Evolutionary conservation across 2,113 vertebrate genomes (phyloP).

Genomic region (Mohoua ochrocephala): DNA sequence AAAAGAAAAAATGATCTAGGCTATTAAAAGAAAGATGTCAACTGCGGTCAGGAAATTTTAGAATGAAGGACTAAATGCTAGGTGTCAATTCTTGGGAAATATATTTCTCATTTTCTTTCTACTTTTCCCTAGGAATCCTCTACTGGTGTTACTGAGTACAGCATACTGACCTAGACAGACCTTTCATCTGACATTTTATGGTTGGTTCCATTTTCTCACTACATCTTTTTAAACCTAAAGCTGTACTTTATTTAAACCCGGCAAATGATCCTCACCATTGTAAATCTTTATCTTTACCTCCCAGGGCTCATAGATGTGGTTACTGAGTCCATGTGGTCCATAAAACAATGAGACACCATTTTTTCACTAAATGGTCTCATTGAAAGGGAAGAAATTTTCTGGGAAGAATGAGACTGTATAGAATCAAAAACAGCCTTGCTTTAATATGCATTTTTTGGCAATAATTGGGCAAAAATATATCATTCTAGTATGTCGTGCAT

Average conservation of each 20-base stretch:
- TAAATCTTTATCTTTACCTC: neutral
- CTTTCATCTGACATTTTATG: neutral
- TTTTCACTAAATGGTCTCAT: neutral
- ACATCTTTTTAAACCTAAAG: neutral
- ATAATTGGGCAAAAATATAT: neutral
- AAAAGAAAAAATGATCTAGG: neutral
- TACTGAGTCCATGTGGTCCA: neutral
- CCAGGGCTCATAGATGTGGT: neutral
- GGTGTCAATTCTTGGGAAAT: neutral
- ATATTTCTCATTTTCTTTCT: neutral
- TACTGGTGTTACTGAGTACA: neutral
- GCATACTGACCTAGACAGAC: neutral
- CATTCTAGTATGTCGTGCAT: accelerated
- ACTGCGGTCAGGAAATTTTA: neutral
- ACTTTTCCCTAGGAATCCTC: neutral
- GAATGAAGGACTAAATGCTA: neutral
- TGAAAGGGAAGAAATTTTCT: neutral
- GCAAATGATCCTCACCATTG: neutral
- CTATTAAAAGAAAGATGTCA: neutral
- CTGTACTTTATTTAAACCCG: neutral
- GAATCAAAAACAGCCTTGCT: neutral
- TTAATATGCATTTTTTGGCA: neutral
- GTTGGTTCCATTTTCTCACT: neutral
- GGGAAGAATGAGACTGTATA: neutral
- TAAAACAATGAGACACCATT: neutral